phyloP scores from a whole-genome alignment of 2,797 vertebrate species.

The Acanthiza pusilla region DNA sequence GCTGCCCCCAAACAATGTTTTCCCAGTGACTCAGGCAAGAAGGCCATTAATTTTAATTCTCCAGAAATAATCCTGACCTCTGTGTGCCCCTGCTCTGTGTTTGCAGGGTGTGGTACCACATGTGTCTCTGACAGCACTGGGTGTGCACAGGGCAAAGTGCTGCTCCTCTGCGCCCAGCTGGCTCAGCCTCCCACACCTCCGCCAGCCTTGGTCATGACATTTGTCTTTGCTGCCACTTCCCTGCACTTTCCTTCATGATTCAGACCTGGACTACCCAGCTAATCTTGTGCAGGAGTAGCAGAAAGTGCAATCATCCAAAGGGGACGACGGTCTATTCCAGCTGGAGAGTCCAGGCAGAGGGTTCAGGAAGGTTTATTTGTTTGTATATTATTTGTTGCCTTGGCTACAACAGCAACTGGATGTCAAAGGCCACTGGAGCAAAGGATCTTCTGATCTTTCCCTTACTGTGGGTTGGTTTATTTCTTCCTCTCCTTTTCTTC shows the following conservation, averaged over 20 bases:
- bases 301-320: neutral
- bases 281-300: neutral
- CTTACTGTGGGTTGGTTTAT: neutral
- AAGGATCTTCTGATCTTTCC: neutral
- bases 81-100: neutral
- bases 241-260: neutral
- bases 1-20: neutral
- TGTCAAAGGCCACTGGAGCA: neutral
- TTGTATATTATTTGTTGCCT: neutral
- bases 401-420: neutral
- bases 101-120: neutral
- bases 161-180: neutral
- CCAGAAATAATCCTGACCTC: constrained; percentile 20
- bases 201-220: neutral
- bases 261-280: neutral
- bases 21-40: constrained; percentile 1
- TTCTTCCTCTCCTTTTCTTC: neutral
- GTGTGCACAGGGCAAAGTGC: neutral
- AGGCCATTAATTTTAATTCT: neutral
- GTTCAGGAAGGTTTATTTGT: neutral
- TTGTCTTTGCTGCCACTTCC: neutral
- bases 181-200: neutral
- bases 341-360: neutral
- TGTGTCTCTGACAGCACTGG: accelerated
- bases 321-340: neutral